A percentile compares a stretch with the other conserved stretches of the same genome.
Evolutionary conservation across 2,888 invertebrate genomes (phyloP).

Genomic region (Eurytoma californica): DNA sequence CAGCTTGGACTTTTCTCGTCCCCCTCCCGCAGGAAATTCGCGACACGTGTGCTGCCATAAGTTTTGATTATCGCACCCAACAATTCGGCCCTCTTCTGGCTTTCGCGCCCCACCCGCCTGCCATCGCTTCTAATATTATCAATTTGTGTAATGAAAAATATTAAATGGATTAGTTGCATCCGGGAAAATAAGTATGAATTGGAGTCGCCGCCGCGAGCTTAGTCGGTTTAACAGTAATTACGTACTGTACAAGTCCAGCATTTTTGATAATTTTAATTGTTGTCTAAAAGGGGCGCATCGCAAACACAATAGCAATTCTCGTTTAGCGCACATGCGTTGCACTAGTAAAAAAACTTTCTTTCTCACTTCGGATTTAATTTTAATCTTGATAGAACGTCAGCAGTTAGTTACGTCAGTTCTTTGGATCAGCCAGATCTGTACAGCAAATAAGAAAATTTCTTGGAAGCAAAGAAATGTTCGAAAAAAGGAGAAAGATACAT

Average conservation of each 20-base stretch:
- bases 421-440: neutral
- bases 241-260: too few relatives aligned
- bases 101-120: conserved; percentile 12
- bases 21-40: conserved; percentile 55
- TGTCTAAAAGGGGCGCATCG: neutral
- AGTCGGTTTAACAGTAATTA: too few relatives aligned
- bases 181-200: conserved; percentile 15
- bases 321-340: neutral
- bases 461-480: neutral
- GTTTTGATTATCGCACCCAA: conserved; percentile 62
- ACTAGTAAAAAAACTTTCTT: neutral
- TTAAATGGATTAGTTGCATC: conserved; percentile 27
- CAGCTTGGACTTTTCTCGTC: conserved; percentile 41
- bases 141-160: conserved; percentile 48
- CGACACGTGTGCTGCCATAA: conserved; percentile 63
- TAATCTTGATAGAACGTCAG: too few relatives aligned
- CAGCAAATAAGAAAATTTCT: neutral
- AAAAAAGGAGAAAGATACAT: conserved; percentile 57
- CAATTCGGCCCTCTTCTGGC: conserved; percentile 52
- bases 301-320: neutral
- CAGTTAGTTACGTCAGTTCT: too few relatives aligned
- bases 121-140: conserved; percentile 50
- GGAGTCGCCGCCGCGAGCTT: too few relatives aligned
- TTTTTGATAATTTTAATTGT: neutral
- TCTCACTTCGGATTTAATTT: too few relatives aligned